Evolutionary conservation across 2,797 vertebrate genomes (phyloP).

Genomic region (Myripristis jacobus): DNA sequence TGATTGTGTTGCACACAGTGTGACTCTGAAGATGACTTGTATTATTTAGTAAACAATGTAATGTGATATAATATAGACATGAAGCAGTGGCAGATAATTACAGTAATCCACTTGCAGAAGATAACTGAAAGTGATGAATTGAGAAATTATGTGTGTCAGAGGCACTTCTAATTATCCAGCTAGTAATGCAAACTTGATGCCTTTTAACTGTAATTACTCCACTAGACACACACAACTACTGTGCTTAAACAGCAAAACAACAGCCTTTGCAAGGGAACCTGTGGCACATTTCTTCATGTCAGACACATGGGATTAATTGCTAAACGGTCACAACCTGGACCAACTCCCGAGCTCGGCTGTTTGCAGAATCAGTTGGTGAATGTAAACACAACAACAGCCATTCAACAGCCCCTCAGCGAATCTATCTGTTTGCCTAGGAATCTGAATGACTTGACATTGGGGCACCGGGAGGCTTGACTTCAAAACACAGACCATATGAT

Average conservation of each 20-base stretch:
- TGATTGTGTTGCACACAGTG: not conserved
- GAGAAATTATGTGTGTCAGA: not conserved
- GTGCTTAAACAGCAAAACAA: not conserved
- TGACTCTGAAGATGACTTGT: not conserved
- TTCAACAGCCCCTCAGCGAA: conserved; percentile 54
- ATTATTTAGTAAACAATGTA: not conserved
- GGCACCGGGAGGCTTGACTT: not conserved
- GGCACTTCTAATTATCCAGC: not conserved
- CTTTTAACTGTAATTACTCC: not conserved
- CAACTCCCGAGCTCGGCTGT: conserved; percentile 62
- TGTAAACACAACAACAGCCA: conserved; percentile 75
- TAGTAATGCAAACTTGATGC: not conserved
- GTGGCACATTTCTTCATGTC: conserved; percentile 17
- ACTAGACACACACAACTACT: not conserved
- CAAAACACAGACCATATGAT: not conserved
- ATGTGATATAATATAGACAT: not conserved
- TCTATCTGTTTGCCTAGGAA: conserved; percentile 67
- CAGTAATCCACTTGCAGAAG: not conserved
- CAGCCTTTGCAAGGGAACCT: not conserved
- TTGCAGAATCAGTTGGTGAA: conserved; percentile 60
- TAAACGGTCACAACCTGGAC: conserved; percentile 69
- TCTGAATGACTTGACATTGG: conserved; percentile 43
- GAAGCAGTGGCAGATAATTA: not conserved
- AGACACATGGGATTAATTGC: conserved; percentile 60
- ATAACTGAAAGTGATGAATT: not conserved